Percentiles rank a stretch among this genome's conserved stretches.
Evolutionary conservation across 2,888 invertebrate species (phyloP).

Genomic region (Heliconius sara): DNA sequence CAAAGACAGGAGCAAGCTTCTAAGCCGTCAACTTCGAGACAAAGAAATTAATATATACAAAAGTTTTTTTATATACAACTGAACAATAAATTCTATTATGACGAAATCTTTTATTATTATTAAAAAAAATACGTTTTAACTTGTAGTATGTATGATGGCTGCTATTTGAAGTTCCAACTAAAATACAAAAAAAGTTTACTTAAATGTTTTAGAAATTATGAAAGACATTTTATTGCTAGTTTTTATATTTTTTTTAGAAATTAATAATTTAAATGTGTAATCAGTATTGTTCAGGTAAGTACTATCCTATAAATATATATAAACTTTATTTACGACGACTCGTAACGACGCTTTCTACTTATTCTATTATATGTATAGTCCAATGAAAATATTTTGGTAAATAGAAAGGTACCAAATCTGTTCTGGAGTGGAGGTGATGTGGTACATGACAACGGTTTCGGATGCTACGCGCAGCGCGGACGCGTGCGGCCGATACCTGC

Average conservation of each 20-base stretch:
- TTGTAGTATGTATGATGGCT: too few species aligned
- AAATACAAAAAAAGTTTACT: too few species aligned
- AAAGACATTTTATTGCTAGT: too few species aligned
- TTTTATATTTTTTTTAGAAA: too few species aligned
- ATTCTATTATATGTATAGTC: neutral
- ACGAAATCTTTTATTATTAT: neutral
- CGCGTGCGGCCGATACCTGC: constrained; percentile 63
- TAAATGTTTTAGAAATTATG: too few species aligned
- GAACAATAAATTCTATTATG: constrained; percentile 5
- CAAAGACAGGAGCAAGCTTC: constrained; percentile 55
- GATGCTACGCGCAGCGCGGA: constrained; percentile 70
- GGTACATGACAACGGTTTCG: constrained; percentile 66
- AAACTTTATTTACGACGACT: too few species aligned
- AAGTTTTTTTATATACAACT: neutral
- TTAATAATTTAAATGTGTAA: too few species aligned
- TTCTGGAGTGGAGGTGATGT: constrained; percentile 77
- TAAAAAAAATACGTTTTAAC: neutral
- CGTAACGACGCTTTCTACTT: neutral
- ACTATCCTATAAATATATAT: too few species aligned
- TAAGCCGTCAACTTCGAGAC: constrained; percentile 69
- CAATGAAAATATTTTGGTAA: constrained; percentile 3
- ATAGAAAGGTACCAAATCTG: constrained; percentile 68
- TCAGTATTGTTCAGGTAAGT: too few species aligned
- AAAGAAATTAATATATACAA: constrained; percentile 53
- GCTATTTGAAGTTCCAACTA: too few species aligned